Base-by-base conservation (phyloP, 2,888 invertebrate genomes). In the Drosophila cyrtoloma region DNA sequence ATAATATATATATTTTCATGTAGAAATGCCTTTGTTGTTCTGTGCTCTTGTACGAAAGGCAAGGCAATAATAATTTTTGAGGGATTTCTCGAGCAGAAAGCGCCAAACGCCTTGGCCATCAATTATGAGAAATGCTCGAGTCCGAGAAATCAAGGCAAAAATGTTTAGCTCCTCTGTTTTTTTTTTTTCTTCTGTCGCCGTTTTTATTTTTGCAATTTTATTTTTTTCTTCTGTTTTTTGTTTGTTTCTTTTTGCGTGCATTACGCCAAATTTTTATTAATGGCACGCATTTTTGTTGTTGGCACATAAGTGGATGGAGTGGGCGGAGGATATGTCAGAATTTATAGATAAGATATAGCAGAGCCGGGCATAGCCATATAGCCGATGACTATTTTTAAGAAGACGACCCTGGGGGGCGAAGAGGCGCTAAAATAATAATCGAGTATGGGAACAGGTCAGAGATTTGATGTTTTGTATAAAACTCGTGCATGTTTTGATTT, bases 61-160 rank as follows among this genome's bases (percentile, higher is more conserved):
- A 57, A 71, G 61, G 75, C 77, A 77, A 83, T 81, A 77, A 85
- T 85, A n/a, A 30, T 56, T 39, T 85, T 81, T 86, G 81, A 69
- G 82, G 79, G 80, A 88, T 85, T 76, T 84, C 73, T 83, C 70
- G 61, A 74, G 69, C 70, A 55, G 39, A 70, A 79, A 71, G 72
- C 81, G 74, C 68, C 81, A 81, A 77, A 76, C 77, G 86, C 88
- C 86, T 86, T 86, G 88, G 79, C 86, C 79, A 88, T 86, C 86
- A 86, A 86, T 86, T 86, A 86, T 81, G 82, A 74, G 74, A 77
- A 66, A 75, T 71, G 75, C 62, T 57, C 72, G 68, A 64, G 33
- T 58, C 75, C 63, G 57, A 69, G 56, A 58, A 55, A 53, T 50
- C 65, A 75, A 75, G 70, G 62, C 57, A 66, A 67, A 81, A 79